phyloP scores from a whole-genome alignment of 1,140 invertebrate species.

The Chymomyza costata region DNA sequence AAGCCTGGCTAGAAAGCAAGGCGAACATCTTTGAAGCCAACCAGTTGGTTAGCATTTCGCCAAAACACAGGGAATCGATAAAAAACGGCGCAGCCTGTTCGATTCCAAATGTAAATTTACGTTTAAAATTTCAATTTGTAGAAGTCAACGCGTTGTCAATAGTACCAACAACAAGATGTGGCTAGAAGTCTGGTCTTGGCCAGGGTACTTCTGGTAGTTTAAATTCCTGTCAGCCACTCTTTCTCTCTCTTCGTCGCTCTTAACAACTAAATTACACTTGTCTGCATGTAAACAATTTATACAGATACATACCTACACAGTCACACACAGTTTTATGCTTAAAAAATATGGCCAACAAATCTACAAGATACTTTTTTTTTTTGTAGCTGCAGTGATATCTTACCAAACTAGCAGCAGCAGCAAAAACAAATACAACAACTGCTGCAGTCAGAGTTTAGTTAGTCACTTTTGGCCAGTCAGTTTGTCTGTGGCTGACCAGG shows the following conservation, averaged over 20 bases:
- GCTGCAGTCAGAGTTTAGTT: conserved; percentile 49
- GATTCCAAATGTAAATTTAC: conserved; percentile 15
- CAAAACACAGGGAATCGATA: conserved; percentile 51
- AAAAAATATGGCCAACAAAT: conserved; percentile 43
- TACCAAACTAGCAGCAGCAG: conserved; percentile 41
- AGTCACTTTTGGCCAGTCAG: conserved; percentile 59
- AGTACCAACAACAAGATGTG: background rate
- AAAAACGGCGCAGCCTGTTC: background rate
- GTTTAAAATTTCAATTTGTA: conserved; percentile 73
- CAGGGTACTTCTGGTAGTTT: background rate
- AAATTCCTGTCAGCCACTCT: background rate
- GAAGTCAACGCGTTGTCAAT: conserved; percentile 42
- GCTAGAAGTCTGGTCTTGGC: background rate
- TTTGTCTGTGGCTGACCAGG: conserved; percentile 40
- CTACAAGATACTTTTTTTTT: background rate
- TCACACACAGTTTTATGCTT: too few species aligned
- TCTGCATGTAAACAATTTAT: conserved; percentile 68
- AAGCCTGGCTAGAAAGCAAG: background rate
- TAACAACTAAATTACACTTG: conserved; percentile 74
- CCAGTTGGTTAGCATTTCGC: conserved; percentile 55
- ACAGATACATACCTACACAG: conserved; percentile 25
- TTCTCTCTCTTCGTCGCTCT: too few species aligned
- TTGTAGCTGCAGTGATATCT: conserved; percentile 34
- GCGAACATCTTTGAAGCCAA: conserved; percentile 37
- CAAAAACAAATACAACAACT: conserved; percentile 6